A percentile compares a stretch with the other conserved stretches of the same genome.
Conservation (phyloP, 2,113 vertebrate species). For the Perca schrenkii region DNA sequence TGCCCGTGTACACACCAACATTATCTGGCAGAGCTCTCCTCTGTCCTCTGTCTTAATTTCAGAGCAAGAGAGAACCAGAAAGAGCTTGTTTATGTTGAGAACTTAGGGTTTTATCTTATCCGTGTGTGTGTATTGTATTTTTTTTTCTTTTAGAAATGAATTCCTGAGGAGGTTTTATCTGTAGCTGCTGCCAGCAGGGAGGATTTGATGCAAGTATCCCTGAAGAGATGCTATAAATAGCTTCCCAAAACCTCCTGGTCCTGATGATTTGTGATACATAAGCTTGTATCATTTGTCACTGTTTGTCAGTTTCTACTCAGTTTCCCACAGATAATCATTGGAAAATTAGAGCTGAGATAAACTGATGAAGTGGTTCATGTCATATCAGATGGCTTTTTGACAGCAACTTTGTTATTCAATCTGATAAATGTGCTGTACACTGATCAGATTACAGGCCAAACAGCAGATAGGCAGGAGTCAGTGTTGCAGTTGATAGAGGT, state of each 20-base stretch:
- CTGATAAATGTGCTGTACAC: not conserved
- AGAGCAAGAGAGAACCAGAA: constrained; percentile 16
- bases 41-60: constrained; percentile 48
- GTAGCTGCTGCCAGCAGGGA: constrained; percentile 16
- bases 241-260: not conserved
- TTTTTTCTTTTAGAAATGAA: constrained; percentile 15
- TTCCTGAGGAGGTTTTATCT: constrained; percentile 24
- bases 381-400: not conserved
- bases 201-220: constrained; percentile 32
- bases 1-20: constrained; percentile 27
- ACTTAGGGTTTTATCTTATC: constrained; percentile 1
- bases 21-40: constrained; percentile 31
- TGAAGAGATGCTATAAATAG: constrained; percentile 36
- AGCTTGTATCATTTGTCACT: not conserved
- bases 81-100: constrained; percentile 16
- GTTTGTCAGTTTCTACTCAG: not conserved
- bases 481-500: not conserved
- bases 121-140: not conserved
- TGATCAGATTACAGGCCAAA: not conserved
- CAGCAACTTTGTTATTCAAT: not conserved
- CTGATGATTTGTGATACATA: constrained; percentile 16
- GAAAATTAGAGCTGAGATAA: not conserved
- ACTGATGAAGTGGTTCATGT: not conserved
- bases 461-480: not conserved
- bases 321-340: constrained; percentile 2